Conservation (phyloP, 2,113 vertebrate species). For the Hymenochirus boettgeri region DNA sequence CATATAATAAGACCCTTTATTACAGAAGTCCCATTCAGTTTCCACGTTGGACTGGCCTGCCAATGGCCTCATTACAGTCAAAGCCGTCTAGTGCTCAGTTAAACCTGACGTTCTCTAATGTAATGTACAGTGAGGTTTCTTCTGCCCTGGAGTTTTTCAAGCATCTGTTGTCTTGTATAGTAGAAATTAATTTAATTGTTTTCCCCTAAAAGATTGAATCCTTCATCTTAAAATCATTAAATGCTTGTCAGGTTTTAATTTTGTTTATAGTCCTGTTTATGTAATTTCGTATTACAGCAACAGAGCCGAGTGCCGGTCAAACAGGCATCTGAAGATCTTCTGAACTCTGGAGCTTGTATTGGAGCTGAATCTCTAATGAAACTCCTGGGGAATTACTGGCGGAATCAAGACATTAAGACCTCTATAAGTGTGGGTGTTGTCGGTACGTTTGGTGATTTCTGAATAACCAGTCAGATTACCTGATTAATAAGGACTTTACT, state of each 20-base stretch:
- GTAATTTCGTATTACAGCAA: slow-evolving; percentile 56
- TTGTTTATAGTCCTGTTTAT: background rate
- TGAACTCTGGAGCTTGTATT: slow-evolving; percentile 75
- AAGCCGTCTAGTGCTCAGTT: no score
- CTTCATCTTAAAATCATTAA: background rate
- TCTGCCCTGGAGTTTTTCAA: background rate
- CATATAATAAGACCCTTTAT: no score
- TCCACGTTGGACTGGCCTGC: no score
- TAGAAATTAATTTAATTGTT: background rate
- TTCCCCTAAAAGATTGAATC: background rate
- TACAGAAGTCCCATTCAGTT: no score
- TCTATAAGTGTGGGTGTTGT: slow-evolving; percentile 85
- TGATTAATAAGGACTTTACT: no score
- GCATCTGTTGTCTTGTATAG: background rate
- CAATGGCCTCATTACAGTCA: no score
- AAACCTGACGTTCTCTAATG: no score
- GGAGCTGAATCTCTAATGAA: slow-evolving; percentile 87
- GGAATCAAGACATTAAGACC: slow-evolving; percentile 74
- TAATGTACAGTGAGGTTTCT: no score
- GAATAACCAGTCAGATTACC: no score
- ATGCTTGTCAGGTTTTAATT: background rate
- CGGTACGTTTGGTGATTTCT: slow-evolving; percentile 58
- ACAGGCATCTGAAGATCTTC: slow-evolving; percentile 70
- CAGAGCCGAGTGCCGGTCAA: slow-evolving; percentile 72
- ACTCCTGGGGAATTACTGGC: slow-evolving; percentile 81